Base-by-base conservation (phyloP, 2,888 invertebrate species). In the Liopterus haemorrhoidalis region DNA sequence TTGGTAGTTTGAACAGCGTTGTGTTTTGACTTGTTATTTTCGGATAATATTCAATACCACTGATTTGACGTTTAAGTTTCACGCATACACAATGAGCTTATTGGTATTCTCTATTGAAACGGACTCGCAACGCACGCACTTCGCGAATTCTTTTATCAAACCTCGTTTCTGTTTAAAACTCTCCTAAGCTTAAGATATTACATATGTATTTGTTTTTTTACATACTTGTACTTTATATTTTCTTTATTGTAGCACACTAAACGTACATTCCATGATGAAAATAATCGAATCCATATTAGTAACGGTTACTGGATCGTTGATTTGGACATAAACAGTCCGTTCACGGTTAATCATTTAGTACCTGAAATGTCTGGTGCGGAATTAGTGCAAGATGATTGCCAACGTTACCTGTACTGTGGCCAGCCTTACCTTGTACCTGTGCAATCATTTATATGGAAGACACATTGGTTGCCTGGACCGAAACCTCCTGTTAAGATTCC, bases 391-490 rank as follows among this genome's bases (percentile, higher is more conserved):
- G 61, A 70, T 61, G 71, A 79, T 55, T 87, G 87, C 65, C 65
- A 70, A 37, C 67, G 70, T 44, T 73, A 78, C 64, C 66, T 81
- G 53, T 87, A 84, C 68, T 89, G 88, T 68, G 88, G 87, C 45
- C 70, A 82, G 67, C 87, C 89, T 9, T 88, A 85, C 70, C 76
- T 79, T 60, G 79, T 87, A 65, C 88, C 89, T 24, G 82, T 83
- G 54, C 71, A 77, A 48, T 71, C 75, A 38, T 78, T 85, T 58
- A 70, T 87, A 55, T 74, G 75, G 74, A 73, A 70, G 64, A 80
- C 80, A 15, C 75, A 75, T 65, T 78, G 76, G 73, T 65, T 79
- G 51, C 73, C 74, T 30, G 76, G 74, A 14, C 70, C 74, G 8
- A 65, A 70, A 36, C 76, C 78, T 21, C 60, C 62, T 31, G 65